Evolutionary conservation across 2,113 vertebrate species (phyloP), one percentile per base, ranked within the genome.

Genomic region (Sebastes schlegelii): DNA sequence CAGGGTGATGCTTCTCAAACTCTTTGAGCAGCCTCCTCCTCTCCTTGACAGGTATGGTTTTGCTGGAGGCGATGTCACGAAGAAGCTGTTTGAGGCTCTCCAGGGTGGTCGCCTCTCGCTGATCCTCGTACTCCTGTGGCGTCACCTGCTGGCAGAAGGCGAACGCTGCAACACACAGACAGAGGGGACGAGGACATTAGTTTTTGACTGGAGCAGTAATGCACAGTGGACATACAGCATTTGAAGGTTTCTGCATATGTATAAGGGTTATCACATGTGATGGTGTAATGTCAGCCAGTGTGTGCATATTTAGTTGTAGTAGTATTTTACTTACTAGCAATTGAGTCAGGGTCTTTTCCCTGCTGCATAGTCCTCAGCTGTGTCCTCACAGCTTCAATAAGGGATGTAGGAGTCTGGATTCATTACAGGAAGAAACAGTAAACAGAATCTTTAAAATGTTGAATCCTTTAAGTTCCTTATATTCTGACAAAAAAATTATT

Each of bases 141-240:
- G 95, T 94, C 86, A 96, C 91, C n/a, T 74, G 94, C 86, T 96
- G 93, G 87, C 97, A 97, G 94, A 97, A 97, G 12, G 92, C 94
- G 88, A 97, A 97, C 9, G 89, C 96, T 98, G 90, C 83, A 79
- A 83, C 54, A 74, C 45, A 78, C n/a, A 86, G 14, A 77, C n/a
- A 86, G 14, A 2, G 23, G 10, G 3, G 52, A 80, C 7, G 17
- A 14, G 26, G 9, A 55, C 2, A 5, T 49, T 1, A 1, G 48
- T 6, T 26, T 61, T 57, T 58, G 2, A 63, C 6, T 19, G 14
- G 10, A 64, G 43, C 8, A 4, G 61, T 51, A 6, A 66, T 11
- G 3, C 34, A 40, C 6, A 52, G 2, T 4, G 21, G 11, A 43
- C 61, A 63, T n/a, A 51, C 7, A 58, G 21, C 48, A 14, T 42